A percentile compares a stretch with the other conserved stretches of the same genome.
Evolutionary conservation across 2,797 vertebrate genomes (phyloP).

Genomic region (Poecilia velifera): DNA sequence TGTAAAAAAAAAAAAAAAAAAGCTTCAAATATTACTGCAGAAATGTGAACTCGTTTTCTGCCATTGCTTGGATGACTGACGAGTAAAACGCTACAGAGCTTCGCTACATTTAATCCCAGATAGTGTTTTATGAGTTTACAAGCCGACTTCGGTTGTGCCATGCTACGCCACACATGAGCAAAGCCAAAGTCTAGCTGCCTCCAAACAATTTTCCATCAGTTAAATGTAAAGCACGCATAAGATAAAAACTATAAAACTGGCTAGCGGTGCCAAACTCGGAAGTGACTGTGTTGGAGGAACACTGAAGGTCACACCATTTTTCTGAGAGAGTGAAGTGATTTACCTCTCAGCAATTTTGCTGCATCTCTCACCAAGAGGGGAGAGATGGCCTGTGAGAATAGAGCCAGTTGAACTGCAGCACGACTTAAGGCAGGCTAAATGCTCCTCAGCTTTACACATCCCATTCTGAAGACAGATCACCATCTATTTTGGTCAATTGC

Average conservation of each 20-base stretch:
- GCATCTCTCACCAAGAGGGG: constrained; percentile 23
- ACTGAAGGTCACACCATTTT: constrained; percentile 16
- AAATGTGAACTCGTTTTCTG: constrained; percentile 7
- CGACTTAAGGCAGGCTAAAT: constrained; percentile 12
- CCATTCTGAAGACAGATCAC: constrained; percentile 17
- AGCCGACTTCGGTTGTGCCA: constrained; percentile 11
- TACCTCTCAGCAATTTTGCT: constrained; percentile 4
- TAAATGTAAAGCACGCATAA: constrained; percentile 4
- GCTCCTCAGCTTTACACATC: constrained; percentile 11
- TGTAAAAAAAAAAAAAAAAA: not conserved
- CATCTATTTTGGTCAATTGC: not conserved
- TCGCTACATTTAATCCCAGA: not conserved
- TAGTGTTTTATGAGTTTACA: constrained; percentile 1
- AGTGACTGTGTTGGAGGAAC: not conserved
- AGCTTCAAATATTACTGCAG: not conserved
- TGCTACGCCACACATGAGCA: not conserved
- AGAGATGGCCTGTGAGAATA: constrained; percentile 5
- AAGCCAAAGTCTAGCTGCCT: not conserved
- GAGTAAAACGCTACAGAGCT: not conserved
- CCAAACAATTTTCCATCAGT: not conserved
- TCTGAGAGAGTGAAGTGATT: constrained; percentile 27
- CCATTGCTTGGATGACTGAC: constrained; percentile 4
- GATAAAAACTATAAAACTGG: not conserved
- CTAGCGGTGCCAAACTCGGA: constrained; percentile 3
- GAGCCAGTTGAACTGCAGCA: constrained; percentile 30